Conservation (phyloP, 2,888 invertebrate species). For the Cheilosia vernalis region DNA sequence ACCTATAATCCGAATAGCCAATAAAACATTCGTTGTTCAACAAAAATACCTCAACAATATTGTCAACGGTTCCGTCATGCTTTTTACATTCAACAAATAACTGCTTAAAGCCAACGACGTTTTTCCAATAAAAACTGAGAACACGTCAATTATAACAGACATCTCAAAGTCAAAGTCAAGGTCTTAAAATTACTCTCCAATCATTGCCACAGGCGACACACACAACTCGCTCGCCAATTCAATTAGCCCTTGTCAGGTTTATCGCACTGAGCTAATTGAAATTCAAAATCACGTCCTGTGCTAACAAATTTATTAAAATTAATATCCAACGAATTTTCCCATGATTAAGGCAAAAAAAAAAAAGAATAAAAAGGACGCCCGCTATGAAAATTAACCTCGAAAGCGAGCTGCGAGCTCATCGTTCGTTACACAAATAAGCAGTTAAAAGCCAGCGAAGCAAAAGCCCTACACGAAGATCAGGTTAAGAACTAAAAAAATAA, state of each 20-base stretch:
- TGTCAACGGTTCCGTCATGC: no score
- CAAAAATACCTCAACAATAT: no score
- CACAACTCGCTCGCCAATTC: neutral
- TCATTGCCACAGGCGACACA: no score
- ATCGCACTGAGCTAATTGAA: constrained; percentile 2
- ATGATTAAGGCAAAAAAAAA: constrained; percentile 25
- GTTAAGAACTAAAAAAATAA: constrained; percentile 27
- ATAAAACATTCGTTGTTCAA: no score
- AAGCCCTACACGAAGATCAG: constrained; percentile 47
- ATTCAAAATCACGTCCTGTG: constrained; percentile 10
- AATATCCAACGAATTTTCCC: constrained; percentile 29
- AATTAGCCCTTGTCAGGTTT: neutral
- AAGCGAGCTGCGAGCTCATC: constrained; percentile 26
- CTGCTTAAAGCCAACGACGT: no score
- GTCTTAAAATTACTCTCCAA: no score
- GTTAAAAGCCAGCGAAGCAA: constrained; percentile 16
- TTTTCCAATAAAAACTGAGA: no score
- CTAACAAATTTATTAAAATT: constrained; percentile 30
- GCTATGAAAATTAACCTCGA: constrained; percentile 37
- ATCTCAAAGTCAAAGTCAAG: no score
- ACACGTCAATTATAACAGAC: no score
- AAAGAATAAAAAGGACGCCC: neutral
- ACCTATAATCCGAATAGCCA: no score
- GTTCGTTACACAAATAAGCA: constrained; percentile 22
- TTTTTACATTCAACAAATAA: no score